Evolutionary conservation across 2,113 vertebrate genomes (phyloP).

Genomic region (Canis aureus): DNA sequence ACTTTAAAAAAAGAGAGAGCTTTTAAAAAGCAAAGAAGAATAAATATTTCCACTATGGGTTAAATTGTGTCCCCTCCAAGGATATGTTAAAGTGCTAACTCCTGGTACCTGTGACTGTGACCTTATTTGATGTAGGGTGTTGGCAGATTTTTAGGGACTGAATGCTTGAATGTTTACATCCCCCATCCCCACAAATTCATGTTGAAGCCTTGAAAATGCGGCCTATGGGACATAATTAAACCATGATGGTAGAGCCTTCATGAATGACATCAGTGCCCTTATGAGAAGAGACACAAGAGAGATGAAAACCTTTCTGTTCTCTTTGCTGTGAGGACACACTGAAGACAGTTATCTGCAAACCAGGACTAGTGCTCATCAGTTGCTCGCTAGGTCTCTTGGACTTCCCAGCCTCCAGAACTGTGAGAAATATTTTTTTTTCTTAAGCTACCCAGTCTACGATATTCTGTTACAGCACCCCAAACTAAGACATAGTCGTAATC

Average conservation of each 20-base stretch:
- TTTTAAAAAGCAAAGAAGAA: background rate
- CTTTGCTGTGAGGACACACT: background rate
- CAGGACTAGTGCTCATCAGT: background rate
- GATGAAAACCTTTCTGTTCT: background rate
- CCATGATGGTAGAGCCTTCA: background rate
- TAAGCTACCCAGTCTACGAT: background rate
- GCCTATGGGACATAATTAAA: background rate
- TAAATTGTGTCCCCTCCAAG: background rate
- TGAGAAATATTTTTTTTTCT: background rate
- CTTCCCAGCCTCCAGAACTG: background rate
- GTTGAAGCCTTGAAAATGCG: background rate
- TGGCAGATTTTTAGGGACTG: background rate
- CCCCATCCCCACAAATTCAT: background rate
- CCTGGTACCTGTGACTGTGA: background rate
- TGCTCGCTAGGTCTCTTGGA: background rate
- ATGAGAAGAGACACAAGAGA: background rate
- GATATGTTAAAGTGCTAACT: background rate
- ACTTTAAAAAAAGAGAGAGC: background rate
- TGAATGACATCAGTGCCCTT: background rate
- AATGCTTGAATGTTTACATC: background rate
- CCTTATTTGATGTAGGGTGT: background rate
- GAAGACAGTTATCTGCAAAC: background rate
- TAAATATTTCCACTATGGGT: background rate
- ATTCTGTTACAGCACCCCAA: background rate
- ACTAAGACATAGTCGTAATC: background rate